A percentile compares a stretch with the other conserved stretches of the same genome.
Conservation (phyloP, 2,113 vertebrate genomes). For the Albula goreensis region DNA sequence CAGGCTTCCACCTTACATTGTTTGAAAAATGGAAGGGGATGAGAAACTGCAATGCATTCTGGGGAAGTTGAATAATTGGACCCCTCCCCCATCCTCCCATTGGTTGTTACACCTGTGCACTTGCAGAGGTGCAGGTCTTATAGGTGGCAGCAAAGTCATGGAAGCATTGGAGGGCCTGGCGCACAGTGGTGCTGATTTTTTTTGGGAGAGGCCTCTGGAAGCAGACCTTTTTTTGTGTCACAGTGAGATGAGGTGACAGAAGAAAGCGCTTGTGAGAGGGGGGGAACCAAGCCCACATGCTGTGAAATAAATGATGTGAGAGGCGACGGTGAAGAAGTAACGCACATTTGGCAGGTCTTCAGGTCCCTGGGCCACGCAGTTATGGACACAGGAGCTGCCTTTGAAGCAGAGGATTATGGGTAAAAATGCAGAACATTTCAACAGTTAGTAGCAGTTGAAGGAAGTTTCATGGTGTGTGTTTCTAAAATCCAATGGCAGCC, state of each 20-base stretch:
- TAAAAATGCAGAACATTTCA: constrained; percentile 14
- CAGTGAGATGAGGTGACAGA: not conserved
- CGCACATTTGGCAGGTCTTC: too few relatives aligned
- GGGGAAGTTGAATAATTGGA: too few relatives aligned
- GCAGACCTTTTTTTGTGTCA: not conserved
- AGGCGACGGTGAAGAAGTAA: too few relatives aligned
- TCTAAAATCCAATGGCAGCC: constrained; percentile 3
- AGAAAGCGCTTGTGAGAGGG: not conserved
- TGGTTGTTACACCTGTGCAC: too few relatives aligned
- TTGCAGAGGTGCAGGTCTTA: too few relatives aligned
- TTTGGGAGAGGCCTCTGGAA: not conserved
- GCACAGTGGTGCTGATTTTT: not conserved
- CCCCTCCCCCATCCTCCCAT: too few relatives aligned
- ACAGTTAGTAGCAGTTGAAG: constrained; percentile 8
- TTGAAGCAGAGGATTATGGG: not conserved
- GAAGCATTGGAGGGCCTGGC: not conserved
- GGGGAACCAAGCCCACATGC: not conserved
- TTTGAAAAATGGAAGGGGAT: not conserved
- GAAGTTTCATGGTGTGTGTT: constrained; percentile 17
- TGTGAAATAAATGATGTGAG: not conserved
- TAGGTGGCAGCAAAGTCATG: not conserved
- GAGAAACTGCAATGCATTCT: not conserved
- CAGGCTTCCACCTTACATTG: not conserved
- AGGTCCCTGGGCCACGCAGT: too few relatives aligned
- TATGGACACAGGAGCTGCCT: not conserved